Evolutionary conservation across 2,888 invertebrate species (phyloP).

Genomic region (Anthrax anthrax): DNA sequence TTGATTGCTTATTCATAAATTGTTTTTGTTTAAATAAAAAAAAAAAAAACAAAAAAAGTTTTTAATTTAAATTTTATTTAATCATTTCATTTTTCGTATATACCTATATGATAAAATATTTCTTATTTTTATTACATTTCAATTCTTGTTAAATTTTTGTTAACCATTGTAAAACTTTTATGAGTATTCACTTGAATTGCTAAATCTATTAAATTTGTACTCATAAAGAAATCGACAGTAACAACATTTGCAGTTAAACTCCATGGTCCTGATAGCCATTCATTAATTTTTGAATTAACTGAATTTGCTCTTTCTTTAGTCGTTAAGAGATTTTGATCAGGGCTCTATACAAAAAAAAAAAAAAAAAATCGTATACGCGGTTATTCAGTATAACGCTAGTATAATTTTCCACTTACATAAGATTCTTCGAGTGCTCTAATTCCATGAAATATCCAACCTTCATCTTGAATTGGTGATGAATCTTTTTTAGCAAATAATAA

Average conservation of each 20-base stretch:
- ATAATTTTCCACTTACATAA: slow-evolving; percentile 15
- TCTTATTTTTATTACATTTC: neutral
- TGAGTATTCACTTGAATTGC: slow-evolving; percentile 40
- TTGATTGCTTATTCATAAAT: too few relatives aligned
- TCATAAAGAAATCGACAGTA: slow-evolving; percentile 58
- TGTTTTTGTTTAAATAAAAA: too few relatives aligned
- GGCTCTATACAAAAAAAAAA: slow-evolving; percentile 15
- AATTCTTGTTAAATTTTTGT: slow-evolving; percentile 17
- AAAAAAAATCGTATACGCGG: too few relatives aligned
- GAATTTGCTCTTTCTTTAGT: slow-evolving; percentile 25
- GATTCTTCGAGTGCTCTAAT: slow-evolving; percentile 26
- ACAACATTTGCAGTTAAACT: slow-evolving; percentile 52
- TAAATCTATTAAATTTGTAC: slow-evolving; percentile 53
- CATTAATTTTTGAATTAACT: slow-evolving; percentile 50
- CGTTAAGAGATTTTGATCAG: slow-evolving; percentile 21
- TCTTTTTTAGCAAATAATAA: slow-evolving; percentile 26
- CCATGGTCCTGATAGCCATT: slow-evolving; percentile 53
- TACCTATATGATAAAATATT: too few relatives aligned
- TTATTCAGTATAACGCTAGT: too few relatives aligned
- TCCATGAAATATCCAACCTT: slow-evolving; percentile 29
- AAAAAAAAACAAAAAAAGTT: too few relatives aligned
- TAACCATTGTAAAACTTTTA: slow-evolving; percentile 24
- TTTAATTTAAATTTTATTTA: too few relatives aligned
- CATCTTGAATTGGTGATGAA: slow-evolving; percentile 23
- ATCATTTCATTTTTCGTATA: too few relatives aligned